phyloP scores from a whole-genome alignment of 2,113 vertebrate genomes.

The Canis aureus region DNA sequence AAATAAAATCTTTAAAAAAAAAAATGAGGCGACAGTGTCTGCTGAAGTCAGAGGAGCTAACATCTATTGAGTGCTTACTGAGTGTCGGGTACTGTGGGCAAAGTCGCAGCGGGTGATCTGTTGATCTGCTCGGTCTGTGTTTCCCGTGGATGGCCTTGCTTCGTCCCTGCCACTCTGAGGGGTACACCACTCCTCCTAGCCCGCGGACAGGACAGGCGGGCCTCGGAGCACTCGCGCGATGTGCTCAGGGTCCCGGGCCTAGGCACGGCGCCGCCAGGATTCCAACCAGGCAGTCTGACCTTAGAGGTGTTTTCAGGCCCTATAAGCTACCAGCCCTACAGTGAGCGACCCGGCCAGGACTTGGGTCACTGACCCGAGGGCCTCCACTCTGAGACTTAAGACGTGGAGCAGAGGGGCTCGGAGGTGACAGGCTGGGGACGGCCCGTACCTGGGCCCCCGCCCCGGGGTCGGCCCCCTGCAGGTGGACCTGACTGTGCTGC shows the following conservation, averaged over 20 bases:
- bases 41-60: rapidly evolving
- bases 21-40: too few relatives aligned
- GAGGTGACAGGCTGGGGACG: background rate
- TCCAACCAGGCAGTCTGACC: background rate
- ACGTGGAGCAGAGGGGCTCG: background rate
- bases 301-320: background rate
- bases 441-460: rapidly evolving
- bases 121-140: background rate
- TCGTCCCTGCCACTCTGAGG: background rate
- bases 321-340: background rate
- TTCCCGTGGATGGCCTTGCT: background rate
- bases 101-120: background rate
- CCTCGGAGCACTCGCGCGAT: background rate
- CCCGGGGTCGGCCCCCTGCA: background rate
- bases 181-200: rapidly evolving
- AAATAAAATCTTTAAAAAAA: too few relatives aligned
- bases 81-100: background rate
- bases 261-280: background rate
- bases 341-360: background rate
- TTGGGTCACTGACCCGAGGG: background rate
- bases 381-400: too few relatives aligned
- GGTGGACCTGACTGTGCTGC: background rate
- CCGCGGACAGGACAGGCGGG: background rate
- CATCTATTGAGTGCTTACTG: background rate
- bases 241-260: background rate